A percentile compares a stretch with the other conserved stretches of the same genome.
Evolutionary conservation across 1,140 invertebrate genomes (phyloP).

Genomic region (Drosophila subobscura): DNA sequence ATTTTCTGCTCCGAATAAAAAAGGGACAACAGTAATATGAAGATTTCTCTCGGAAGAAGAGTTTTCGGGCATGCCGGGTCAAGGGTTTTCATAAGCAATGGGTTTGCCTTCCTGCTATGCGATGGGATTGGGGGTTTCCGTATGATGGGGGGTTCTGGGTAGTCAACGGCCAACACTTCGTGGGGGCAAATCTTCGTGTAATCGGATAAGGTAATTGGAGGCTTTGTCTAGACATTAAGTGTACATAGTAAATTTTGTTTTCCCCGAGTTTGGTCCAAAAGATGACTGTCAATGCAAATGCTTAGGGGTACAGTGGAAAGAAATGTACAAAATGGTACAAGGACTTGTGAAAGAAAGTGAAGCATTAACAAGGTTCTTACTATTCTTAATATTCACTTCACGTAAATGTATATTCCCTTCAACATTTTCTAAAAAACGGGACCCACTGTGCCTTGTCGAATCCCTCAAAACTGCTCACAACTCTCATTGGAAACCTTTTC

Average conservation of each 20-base stretch:
- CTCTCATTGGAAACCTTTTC: constrained; percentile 40
- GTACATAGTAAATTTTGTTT: constrained; percentile 81
- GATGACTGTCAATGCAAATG: constrained; percentile 44
- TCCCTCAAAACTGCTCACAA: constrained; percentile 5
- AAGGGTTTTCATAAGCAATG: constrained; percentile 54
- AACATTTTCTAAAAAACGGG: too few species aligned
- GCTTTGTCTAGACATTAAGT: constrained; percentile 84
- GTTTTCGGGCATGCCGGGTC: constrained; percentile 65
- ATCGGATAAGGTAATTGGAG: constrained; percentile 84
- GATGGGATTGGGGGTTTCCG: constrained; percentile 4
- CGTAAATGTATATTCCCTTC: not conserved
- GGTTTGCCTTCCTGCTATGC: constrained; percentile 7
- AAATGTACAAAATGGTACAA: constrained; percentile 42
- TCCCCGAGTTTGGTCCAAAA: constrained; percentile 45
- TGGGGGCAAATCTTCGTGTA: constrained; percentile 80
- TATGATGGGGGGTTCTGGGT: not conserved
- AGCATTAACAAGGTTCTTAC: not conserved
- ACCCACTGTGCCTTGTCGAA: constrained; percentile 35
- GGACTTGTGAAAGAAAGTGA: not conserved
- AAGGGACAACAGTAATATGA: constrained; percentile 70
- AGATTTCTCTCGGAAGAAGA: constrained; percentile 46
- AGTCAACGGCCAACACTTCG: constrained; percentile 61
- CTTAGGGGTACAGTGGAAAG: constrained; percentile 21
- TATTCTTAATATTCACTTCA: not conserved
- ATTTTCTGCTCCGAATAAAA: constrained; percentile 57